Evolutionary conservation across 1,140 invertebrate species (phyloP).

Genomic region (Drosophila sp.): DNA sequence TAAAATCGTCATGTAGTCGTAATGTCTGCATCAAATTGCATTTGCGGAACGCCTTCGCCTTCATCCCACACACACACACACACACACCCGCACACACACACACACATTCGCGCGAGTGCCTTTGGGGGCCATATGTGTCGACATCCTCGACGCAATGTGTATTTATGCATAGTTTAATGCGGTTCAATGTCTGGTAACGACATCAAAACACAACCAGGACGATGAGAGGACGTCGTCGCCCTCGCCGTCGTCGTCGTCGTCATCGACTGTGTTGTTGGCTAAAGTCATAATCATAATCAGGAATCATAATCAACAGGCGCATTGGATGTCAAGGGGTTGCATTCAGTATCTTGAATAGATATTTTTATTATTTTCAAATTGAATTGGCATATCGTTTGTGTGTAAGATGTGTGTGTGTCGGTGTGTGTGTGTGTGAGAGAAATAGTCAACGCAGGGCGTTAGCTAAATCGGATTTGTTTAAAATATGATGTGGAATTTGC

Average conservation of each 20-base stretch:
- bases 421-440: background rate
- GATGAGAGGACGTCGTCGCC: constrained; percentile 22
- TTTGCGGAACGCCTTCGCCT: constrained; percentile 51
- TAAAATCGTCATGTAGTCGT: constrained; percentile 81
- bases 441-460: constrained; percentile 38
- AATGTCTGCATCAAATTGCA: constrained; percentile 80
- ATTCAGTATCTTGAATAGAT: constrained; percentile 49
- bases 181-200: constrained; percentile 80
- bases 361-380: constrained; percentile 79
- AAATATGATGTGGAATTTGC: constrained; percentile 70
- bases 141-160: constrained; percentile 70
- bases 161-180: constrained; percentile 81
- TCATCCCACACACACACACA: background rate
- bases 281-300: constrained; percentile 75
- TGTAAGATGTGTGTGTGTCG: constrained; percentile 9
- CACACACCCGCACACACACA: background rate
- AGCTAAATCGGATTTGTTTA: constrained; percentile 69
- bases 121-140: constrained; percentile 66
- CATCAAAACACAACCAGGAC: constrained; percentile 73
- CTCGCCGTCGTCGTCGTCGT: constrained; percentile 5
- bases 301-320: constrained; percentile 67
- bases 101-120: constrained; percentile 36
- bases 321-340: constrained; percentile 16
- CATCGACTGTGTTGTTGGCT: constrained; percentile 30
- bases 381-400: constrained; percentile 72